phyloP scores from a whole-genome alignment of 2,113 vertebrate genomes.

The Vulpes ferrilata region DNA sequence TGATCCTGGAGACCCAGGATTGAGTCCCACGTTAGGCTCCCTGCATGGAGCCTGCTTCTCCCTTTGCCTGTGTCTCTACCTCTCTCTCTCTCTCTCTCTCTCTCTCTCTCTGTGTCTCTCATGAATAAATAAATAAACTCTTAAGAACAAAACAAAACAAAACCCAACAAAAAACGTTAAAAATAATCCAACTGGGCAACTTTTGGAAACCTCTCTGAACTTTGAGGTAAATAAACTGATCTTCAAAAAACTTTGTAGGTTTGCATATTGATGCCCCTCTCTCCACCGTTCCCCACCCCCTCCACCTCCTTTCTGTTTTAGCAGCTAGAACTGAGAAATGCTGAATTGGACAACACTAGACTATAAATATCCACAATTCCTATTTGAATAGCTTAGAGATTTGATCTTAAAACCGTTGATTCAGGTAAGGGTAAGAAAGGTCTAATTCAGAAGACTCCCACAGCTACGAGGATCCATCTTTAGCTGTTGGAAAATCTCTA shows the following conservation, averaged over 20 bases:
- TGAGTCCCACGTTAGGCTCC: too few species aligned
- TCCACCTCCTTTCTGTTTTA: neutral
- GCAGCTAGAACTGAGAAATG: neutral
- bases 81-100: too few species aligned
- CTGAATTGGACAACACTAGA: neutral
- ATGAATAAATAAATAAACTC: too few species aligned
- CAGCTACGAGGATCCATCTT: neutral
- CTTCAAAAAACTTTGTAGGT: neutral
- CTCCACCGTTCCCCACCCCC: too few species aligned
- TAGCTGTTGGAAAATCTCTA: neutral
- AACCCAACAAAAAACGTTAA: neutral
- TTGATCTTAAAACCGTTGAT: neutral
- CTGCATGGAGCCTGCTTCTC: too few species aligned
- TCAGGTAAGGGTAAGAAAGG: neutral
- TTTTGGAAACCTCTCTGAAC: neutral
- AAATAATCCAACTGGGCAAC: neutral
- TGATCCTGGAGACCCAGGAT: too few species aligned
- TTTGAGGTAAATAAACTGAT: slow-evolving; percentile 4
- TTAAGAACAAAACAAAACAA: too few species aligned
- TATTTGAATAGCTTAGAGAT: neutral
- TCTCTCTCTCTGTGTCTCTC: too few species aligned
- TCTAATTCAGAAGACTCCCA: neutral
- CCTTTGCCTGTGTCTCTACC: too few species aligned
- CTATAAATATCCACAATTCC: neutral
- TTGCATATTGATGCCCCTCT: neutral